Evolutionary conservation across 2,888 invertebrate species (phyloP).

Genomic region (Argyra leucocephala): DNA sequence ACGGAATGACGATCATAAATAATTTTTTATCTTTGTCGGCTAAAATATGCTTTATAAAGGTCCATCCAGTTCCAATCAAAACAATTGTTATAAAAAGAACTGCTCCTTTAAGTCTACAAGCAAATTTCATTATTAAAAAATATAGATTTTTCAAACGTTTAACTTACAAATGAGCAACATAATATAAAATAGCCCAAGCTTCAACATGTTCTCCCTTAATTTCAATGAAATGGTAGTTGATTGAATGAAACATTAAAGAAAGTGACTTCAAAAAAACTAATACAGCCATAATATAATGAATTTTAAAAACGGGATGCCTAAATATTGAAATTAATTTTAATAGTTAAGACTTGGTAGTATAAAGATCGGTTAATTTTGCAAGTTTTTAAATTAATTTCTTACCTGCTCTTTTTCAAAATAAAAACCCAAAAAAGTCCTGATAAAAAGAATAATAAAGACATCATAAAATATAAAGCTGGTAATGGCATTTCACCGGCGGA

Average conservation of each 20-base stretch:
- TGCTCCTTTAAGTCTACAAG: constrained; percentile 70
- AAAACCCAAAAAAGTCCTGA: constrained; percentile 90
- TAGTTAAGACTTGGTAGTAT: neutral
- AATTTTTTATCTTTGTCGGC: constrained; percentile 93
- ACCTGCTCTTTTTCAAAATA: constrained; percentile 70
- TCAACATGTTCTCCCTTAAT: constrained; percentile 86
- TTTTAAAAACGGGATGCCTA: constrained; percentile 78
- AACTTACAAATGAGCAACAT: constrained; percentile 91
- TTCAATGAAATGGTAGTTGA: constrained; percentile 90
- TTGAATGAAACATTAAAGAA: constrained; percentile 88
- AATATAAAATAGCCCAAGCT: constrained; percentile 95
- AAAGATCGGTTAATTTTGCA: neutral
- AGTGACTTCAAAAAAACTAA: constrained; percentile 79
- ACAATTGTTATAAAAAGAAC: constrained; percentile 93
- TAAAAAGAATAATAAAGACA: constrained; percentile 79
- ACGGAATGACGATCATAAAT: constrained; percentile 93
- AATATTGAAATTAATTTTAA: constrained; percentile 22
- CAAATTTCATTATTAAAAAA: neutral
- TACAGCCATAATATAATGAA: constrained; percentile 93
- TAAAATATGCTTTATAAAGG: constrained; percentile 94
- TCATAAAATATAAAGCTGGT: constrained; percentile 83
- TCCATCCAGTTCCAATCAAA: constrained; percentile 96
- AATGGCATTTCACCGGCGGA: constrained; percentile 96
- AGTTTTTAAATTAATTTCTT: constrained; percentile 21
- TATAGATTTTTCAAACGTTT: neutral